A percentile compares a stretch with the other conserved stretches of the same genome.
These are phyloP conservation scores for Hycleus phaleratus DNA, from an alignment of 1,140 invertebrate species.

Conservation along the genomic window DNA sequence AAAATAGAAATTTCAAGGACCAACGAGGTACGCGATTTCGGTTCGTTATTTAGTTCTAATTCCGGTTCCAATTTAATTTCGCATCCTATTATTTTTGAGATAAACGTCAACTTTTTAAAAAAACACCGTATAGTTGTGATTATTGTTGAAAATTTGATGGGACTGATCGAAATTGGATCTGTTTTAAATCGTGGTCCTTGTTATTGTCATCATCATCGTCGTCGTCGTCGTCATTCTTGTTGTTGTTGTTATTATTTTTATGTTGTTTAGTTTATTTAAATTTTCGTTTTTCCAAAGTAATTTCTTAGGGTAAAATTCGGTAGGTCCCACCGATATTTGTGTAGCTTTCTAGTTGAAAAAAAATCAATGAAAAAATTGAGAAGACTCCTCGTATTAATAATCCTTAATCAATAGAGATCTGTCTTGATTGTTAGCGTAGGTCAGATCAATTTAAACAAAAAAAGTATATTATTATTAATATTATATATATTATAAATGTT, in stretches of 20 bases:
- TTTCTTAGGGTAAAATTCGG: neutral
- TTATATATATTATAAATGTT: slow-evolving; percentile 40
- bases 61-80: too few species aligned
- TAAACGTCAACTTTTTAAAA: too few species aligned
- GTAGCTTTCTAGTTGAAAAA: slow-evolving; percentile 28
- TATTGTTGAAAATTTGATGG: slow-evolving; percentile 27
- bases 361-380: slow-evolving; percentile 28
- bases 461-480: slow-evolving; percentile 24
- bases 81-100: too few species aligned
- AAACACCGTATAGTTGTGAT: slow-evolving; percentile 10
- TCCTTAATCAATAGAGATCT: slow-evolving; percentile 33
- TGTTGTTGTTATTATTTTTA: neutral
- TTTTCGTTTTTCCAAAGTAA: neutral
- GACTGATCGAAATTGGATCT: slow-evolving; percentile 3
- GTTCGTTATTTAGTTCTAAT: too few species aligned
- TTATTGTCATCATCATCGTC: neutral
- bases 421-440: slow-evolving; percentile 39
- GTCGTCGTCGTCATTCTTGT: neutral
- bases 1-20: slow-evolving; percentile 39
- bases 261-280: neutral
- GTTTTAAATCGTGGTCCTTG: neutral
- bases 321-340: slow-evolving; percentile 22
- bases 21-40: slow-evolving; percentile 31
- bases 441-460: slow-evolving; percentile 34
- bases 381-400: slow-evolving; percentile 29